Percentiles rank a stretch among this genome's conserved stretches.
These are phyloP conservation scores for Peromyscus aztecus DNA, from an alignment of 2,797 vertebrate genomes.

Conservation along the genomic window DNA sequence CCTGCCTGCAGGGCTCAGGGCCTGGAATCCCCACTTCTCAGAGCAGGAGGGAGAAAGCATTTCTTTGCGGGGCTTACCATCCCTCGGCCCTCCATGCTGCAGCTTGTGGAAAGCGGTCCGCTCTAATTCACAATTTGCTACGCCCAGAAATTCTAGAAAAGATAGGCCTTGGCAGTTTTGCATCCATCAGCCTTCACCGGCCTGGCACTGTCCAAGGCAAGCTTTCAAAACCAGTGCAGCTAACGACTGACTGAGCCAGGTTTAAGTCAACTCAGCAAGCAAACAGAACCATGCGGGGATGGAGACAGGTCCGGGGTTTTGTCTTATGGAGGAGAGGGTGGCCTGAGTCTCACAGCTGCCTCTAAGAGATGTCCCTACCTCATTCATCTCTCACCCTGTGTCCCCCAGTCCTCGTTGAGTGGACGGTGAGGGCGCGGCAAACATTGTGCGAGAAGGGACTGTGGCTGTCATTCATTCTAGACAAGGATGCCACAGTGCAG, in stretches of 20 bases:
- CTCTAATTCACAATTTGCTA: conserved; percentile 43
- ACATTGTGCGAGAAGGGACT: background rate
- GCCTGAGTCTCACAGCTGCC: background rate
- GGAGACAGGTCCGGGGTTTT: background rate
- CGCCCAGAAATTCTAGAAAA: conserved; percentile 51
- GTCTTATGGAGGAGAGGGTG: background rate
- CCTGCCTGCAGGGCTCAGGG: conserved; percentile 82
- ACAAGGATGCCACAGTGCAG: background rate
- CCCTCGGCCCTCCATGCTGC: conserved; percentile 45
- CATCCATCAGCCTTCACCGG: background rate
- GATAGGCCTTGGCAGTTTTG: background rate
- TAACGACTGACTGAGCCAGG: conserved; percentile 22
- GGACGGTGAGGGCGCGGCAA: background rate
- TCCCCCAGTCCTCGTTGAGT: background rate
- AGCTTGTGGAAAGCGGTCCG: background rate
- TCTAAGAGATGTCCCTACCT: background rate
- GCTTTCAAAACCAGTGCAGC: background rate
- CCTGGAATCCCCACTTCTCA: conserved; percentile 78
- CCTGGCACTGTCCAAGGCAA: conserved; percentile 25
- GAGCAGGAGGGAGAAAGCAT: conserved; percentile 65
- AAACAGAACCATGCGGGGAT: background rate
- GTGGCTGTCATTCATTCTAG: background rate
- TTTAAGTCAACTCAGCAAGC: background rate
- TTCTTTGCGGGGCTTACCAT: conserved; percentile 58
- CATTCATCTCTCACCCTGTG: background rate